Evolutionary conservation across 2,888 invertebrate genomes (phyloP), one percentile per base, ranked within the genome.

Genomic region (Cremastinae sp.): DNA sequence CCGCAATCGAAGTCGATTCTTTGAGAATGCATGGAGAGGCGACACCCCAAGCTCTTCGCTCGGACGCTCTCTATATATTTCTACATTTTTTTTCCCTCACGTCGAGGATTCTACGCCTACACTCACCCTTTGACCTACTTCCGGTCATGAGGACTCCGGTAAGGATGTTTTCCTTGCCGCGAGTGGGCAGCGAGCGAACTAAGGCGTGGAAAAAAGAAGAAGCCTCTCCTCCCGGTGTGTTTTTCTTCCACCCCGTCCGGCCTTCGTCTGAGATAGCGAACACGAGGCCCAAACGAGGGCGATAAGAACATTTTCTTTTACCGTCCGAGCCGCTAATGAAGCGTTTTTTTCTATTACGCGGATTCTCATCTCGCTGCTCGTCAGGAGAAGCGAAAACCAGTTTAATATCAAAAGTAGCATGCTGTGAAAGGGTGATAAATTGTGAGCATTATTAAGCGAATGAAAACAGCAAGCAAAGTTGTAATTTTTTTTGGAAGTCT

Each of bases 101-200:
- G 59, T 18, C 39, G 43, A 9, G 71, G 59, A 62, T 64, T 47
- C 65, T n/a, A 73, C 76, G 74, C 80, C 78, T 77, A 80, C 80
- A 71, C 75, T 80, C 80, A 80, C 76, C 80, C 80, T 80, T 75
- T 80, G 80, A 80, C 80, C 80, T 75, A 80, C 73, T 78, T 80
- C 58, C 73, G 72, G 78, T 56, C 66, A 58, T 68, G 66, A 78
- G 77, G 74, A 77, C 71, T 76, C 71, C 66, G 69, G 58, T 69
- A 47, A 69, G 69, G 69, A 65, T 76, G 69, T 75, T 76, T 72
- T 69, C 65, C 53, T 64, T 53, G 39, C 22, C 10, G 37, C 45
- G 18, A 16, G 43, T 45, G 45, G 12, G 35, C n/a, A n/a, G 61
- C 35, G 58, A 12, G 64, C 64, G 73, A 53, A 55, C 53, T 55